Conservation (phyloP, 1,140 invertebrate species). For the Ceratina calcarata region DNA sequence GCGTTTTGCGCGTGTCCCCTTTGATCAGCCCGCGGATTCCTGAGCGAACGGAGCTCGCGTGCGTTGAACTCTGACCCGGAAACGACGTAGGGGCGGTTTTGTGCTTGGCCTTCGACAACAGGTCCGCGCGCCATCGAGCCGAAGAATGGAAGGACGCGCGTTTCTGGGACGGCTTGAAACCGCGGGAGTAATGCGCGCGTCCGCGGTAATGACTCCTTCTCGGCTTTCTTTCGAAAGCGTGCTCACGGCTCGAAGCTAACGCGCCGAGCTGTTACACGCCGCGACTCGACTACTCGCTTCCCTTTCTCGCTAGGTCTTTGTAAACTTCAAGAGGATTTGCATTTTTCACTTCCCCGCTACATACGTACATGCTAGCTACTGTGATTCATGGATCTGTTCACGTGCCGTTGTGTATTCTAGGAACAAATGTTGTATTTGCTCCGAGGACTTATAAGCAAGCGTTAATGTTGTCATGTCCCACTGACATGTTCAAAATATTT, state of each 20-base stretch:
- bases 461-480: too few relatives aligned
- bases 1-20: conserved; percentile 20
- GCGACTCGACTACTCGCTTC: not conserved
- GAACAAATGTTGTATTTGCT: too few relatives aligned
- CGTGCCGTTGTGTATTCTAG: too few relatives aligned
- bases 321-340: too few relatives aligned
- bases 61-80: conserved; percentile 64
- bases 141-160: conserved; percentile 31
- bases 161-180: conserved; percentile 20
- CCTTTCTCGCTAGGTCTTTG: not conserved
- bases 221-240: not conserved
- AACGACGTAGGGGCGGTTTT: conserved; percentile 47
- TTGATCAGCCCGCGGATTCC: conserved; percentile 46
- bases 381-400: too few relatives aligned
- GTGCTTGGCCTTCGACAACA: conserved; percentile 64
- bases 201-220: not conserved
- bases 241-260: too few relatives aligned
- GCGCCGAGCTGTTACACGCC: not conserved
- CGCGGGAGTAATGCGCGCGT: not conserved
- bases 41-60: conserved; percentile 20
- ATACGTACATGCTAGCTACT: too few relatives aligned
- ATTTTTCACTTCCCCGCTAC: too few relatives aligned
- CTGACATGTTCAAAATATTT: too few relatives aligned
- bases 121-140: conserved; percentile 43
- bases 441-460: too few relatives aligned